Percentiles rank a stretch among this genome's conserved stretches.
These are phyloP conservation scores for Temnothorax longispinosus DNA, from an alignment of 1,140 invertebrate genomes.

Conservation along the genomic window DNA sequence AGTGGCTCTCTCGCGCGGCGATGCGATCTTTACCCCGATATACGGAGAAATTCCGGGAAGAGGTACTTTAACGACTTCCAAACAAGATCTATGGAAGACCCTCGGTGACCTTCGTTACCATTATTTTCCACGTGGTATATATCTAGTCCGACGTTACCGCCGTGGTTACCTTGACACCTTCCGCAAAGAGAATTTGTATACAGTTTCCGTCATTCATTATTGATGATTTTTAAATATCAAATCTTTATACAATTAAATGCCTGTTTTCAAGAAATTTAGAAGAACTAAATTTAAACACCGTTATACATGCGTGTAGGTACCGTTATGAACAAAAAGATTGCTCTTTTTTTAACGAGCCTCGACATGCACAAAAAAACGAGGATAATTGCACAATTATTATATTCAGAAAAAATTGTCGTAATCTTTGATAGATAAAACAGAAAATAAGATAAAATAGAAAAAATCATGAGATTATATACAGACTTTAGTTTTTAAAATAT, in stretches of 20 bases:
- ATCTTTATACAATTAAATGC: neutral
- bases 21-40: conserved; percentile 84
- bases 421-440: neutral
- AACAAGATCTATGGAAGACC: conserved; percentile 84
- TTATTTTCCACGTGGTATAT: conserved; percentile 75
- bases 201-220: neutral
- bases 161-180: conserved; percentile 31
- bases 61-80: conserved; percentile 85
- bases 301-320: neutral
- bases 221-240: neutral
- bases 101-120: conserved; percentile 81
- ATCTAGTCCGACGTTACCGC: conserved; percentile 62
- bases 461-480: neutral
- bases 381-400: neutral
- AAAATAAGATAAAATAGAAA: neutral
- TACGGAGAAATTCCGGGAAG: conserved; percentile 84
- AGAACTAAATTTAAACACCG: neutral
- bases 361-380: neutral
- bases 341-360: neutral
- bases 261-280: neutral
- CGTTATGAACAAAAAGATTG: neutral
- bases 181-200: neutral
- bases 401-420: neutral
- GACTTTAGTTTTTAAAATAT: neutral
- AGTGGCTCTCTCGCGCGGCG: conserved; percentile 63